Base-by-base conservation (phyloP, 2,797 vertebrate species). In the Alosa sapidissima region DNA sequence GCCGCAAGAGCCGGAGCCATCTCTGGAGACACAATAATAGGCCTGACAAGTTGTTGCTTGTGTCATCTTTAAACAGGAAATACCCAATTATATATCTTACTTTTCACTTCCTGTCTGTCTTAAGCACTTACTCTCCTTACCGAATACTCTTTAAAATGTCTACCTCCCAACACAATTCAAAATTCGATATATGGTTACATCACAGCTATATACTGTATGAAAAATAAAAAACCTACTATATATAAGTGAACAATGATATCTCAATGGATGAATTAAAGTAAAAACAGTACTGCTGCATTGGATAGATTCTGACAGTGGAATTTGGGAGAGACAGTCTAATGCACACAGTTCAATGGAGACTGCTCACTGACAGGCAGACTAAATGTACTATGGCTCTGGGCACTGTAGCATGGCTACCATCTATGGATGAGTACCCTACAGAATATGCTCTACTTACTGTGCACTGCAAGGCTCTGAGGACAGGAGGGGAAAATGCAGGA, bases 1-100 rank as follows among this genome's bases (percentile, higher is more conserved):
- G 13, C 14, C 4, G 11, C 36, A 75, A 45, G 36, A 16, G 28
- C 45, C 16, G 0, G 5, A 19, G 68, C 14, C 68, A 82, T 88
- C 84, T 82, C 55, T 5, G 68, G 13, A 75, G 33, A 75, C 60
- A 75, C 33, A 45, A 6, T 41, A 78, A 78, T 45, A 78, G 41
- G 5, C 41, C 58, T 5, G 8, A 13, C 41, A 78, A 21, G 81
- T 51, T 81, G 52, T 85, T 85, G 72, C 84, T 41, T 5, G 36
- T 75, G 72, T 19, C 72, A 78, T 19, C 36, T 21, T 36, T 78
- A 87, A 89, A 90, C 87, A 88, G 87, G 87, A 90, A 90, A 83
- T 65, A 82, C 55, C 60, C 82, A 82, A 84, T 88, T 81, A 68
- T 60, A 81, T 52, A 48, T 62, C 81, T 33, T 52, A 7, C 65